Evolutionary conservation across 2,113 vertebrate species (phyloP).

Genomic region (Amphiprion ocellaris): DNA sequence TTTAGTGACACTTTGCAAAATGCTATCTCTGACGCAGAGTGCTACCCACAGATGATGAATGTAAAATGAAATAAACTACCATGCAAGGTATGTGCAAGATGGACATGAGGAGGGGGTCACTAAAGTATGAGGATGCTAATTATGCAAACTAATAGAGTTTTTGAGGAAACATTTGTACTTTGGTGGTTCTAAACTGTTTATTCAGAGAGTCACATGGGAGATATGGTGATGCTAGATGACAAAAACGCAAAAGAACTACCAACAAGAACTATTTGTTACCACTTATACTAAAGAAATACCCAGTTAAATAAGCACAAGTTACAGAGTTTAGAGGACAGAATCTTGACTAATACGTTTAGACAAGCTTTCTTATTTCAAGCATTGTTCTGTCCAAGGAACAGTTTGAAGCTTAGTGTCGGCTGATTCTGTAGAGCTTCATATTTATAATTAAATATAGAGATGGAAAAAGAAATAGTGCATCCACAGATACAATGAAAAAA

Average conservation of each 20-base stretch:
- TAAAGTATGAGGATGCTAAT: neutral
- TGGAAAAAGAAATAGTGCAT: constrained; percentile 20
- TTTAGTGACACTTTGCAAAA: neutral
- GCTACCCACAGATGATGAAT: constrained; percentile 4
- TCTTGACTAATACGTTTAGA: neutral
- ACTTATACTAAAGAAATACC: neutral
- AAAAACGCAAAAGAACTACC: neutral
- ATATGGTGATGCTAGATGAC: neutral
- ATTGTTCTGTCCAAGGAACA: neutral
- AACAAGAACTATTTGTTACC: constrained; percentile 7
- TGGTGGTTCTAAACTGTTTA: neutral
- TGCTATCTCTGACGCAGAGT: neutral
- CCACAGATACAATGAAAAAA: constrained; percentile 22
- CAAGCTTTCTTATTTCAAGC: neutral
- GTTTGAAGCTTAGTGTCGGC: neutral
- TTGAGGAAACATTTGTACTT: neutral
- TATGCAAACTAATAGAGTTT: neutral
- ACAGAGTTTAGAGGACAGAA: neutral
- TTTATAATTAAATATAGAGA: neutral
- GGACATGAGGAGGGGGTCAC: neutral
- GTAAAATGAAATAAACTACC: constrained; percentile 13
- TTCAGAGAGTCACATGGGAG: neutral
- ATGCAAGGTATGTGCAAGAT: neutral
- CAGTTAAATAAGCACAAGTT: neutral
- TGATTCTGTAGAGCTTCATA: neutral